Evolutionary conservation across 2,113 vertebrate species (phyloP).

Genomic region (Peucedramus taeniatus): DNA sequence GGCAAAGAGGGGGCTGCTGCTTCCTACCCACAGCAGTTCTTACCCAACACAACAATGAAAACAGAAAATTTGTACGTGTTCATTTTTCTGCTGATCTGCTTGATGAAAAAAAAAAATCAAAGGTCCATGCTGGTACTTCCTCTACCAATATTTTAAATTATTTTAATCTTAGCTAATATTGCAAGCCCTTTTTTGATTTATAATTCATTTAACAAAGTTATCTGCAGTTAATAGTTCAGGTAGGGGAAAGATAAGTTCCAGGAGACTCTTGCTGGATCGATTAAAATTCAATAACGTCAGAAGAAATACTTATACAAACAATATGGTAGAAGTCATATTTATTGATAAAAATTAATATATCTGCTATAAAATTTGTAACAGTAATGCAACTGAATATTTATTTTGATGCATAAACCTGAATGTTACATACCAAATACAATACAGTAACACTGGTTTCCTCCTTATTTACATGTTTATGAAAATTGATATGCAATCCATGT

Average conservation of each 20-base stretch:
- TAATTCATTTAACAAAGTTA: not conserved
- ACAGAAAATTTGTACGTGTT: not conserved
- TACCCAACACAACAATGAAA: not conserved
- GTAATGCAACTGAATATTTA: constrained; percentile 80
- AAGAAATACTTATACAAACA: constrained; percentile 43
- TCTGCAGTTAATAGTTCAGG: not conserved
- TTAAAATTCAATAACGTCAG: not conserved
- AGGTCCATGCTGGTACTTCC: not conserved
- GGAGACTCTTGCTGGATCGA: not conserved
- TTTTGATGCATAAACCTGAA: constrained; percentile 80
- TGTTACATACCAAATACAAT: constrained; percentile 81
- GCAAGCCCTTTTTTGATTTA: not conserved
- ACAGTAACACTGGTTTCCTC: constrained; percentile 75
- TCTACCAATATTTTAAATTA: not conserved
- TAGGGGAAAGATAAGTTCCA: not conserved
- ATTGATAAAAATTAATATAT: constrained; percentile 83
- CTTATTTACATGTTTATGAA: constrained; percentile 82
- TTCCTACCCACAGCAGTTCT: not conserved
- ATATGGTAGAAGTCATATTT: constrained; percentile 79
- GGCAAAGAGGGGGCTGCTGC: not conserved
- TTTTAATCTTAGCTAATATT: not conserved
- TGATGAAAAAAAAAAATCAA: not conserved
- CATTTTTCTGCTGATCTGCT: not conserved
- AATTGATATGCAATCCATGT: constrained; percentile 77
- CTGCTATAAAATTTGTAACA: constrained; percentile 84